Evolutionary conservation across 2,113 vertebrate species (phyloP).

Genomic region (Vicugna pacos): DNA sequence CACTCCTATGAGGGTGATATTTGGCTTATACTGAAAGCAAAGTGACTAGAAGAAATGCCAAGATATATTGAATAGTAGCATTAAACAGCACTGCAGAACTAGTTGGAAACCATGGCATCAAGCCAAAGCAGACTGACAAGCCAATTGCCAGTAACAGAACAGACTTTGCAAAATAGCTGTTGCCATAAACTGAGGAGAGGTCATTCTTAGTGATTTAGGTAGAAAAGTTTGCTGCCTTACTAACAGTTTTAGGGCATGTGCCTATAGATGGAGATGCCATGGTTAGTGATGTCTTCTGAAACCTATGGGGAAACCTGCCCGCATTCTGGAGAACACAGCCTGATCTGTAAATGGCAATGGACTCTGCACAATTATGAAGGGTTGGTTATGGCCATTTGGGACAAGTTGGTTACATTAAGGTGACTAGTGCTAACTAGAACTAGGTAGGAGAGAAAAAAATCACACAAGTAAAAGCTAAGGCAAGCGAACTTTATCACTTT

Average conservation of each 20-base stretch:
- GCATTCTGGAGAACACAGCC: not conserved
- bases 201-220: not conserved
- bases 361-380: not conserved
- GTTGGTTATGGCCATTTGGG: not conserved
- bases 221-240: not conserved
- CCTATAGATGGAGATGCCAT: not conserved
- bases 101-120: not conserved
- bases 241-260: not conserved
- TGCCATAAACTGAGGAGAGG: not conserved
- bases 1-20: not conserved
- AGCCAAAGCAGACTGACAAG: not conserved
- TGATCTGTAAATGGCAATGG: not conserved
- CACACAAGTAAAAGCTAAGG: not conserved
- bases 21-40: constrained; percentile 9
- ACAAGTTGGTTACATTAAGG: not conserved
- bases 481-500: not conserved
- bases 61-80: not conserved
- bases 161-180: not conserved
- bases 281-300: not conserved
- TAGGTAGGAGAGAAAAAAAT: not conserved
- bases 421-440: not conserved
- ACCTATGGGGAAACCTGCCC: not conserved
- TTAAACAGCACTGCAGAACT: not conserved
- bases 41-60: constrained; percentile 4
- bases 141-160: not conserved